These are phyloP conservation scores for Atta texana DNA, from an alignment of 1,140 invertebrate genomes.

Conservation along the genomic window DNA sequence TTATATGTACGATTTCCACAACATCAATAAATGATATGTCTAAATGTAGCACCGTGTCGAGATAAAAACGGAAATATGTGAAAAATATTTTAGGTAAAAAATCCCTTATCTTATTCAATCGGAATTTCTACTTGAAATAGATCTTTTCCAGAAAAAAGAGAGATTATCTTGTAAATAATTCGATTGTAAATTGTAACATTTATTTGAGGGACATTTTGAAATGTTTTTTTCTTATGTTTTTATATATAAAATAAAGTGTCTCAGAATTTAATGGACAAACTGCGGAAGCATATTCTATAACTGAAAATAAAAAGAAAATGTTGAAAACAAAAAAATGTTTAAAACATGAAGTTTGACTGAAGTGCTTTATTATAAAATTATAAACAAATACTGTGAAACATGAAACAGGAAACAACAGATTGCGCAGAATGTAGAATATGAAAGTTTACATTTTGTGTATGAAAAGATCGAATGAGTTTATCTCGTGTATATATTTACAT, in stretches of 20 bases:
- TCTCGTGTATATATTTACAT: too few relatives aligned
- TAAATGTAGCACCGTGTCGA: neutral
- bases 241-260: neutral
- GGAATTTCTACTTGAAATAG: conserved; percentile 46
- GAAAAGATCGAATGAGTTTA: too few relatives aligned
- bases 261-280: too few relatives aligned
- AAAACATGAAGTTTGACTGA: too few relatives aligned
- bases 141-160: conserved; percentile 47
- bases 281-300: too few relatives aligned
- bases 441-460: too few relatives aligned
- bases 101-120: conserved; percentile 38
- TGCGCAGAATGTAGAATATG: too few relatives aligned
- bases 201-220: conserved; percentile 60
- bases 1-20: neutral
- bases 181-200: conserved; percentile 64
- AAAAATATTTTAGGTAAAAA: conserved; percentile 47
- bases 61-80: conserved; percentile 27
- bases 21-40: neutral
- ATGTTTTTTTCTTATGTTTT: conserved; percentile 23
- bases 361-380: too few relatives aligned
- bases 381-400: too few relatives aligned
- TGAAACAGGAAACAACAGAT: too few relatives aligned
- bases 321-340: too few relatives aligned
- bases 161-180: conserved; percentile 29
- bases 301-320: too few relatives aligned